phyloP scores from a whole-genome alignment of 2,888 invertebrate genomes.

The Pecten maximus region DNA sequence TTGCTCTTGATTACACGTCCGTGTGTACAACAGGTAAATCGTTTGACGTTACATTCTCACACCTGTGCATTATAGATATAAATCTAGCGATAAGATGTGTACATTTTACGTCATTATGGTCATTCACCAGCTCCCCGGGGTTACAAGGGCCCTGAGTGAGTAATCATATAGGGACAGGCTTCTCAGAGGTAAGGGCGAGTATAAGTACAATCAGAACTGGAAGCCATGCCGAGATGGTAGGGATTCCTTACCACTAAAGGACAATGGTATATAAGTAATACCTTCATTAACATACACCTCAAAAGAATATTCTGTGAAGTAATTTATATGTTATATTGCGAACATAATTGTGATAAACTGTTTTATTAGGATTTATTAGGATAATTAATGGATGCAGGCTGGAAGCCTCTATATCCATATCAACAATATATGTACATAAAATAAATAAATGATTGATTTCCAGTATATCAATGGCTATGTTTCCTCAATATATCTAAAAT shows the following conservation, averaged over 20 bases:
- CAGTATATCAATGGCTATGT: too few relatives aligned
- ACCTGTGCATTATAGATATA: conserved; percentile 7
- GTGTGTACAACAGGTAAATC: not conserved
- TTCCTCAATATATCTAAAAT: too few relatives aligned
- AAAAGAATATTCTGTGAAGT: too few relatives aligned
- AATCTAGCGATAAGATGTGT: not conserved
- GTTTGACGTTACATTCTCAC: not conserved
- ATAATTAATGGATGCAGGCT: too few relatives aligned
- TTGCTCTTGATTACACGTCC: not conserved
- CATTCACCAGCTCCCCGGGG: not conserved
- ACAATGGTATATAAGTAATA: too few relatives aligned
- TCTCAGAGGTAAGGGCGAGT: not conserved
- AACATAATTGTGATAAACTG: too few relatives aligned
- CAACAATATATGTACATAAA: too few relatives aligned
- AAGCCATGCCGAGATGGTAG: not conserved
- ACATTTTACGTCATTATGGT: not conserved
- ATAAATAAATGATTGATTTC: too few relatives aligned
- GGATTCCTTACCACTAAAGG: not conserved
- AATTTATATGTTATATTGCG: too few relatives aligned
- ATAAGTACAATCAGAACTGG: not conserved
- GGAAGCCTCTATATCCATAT: too few relatives aligned
- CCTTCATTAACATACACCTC: too few relatives aligned
- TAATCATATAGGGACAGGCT: not conserved
- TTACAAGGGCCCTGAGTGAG: not conserved
- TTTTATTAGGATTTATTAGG: too few relatives aligned